Evolutionary conservation across 2,888 invertebrate genomes (phyloP).

Genomic region (Apamea sordens): DNA sequence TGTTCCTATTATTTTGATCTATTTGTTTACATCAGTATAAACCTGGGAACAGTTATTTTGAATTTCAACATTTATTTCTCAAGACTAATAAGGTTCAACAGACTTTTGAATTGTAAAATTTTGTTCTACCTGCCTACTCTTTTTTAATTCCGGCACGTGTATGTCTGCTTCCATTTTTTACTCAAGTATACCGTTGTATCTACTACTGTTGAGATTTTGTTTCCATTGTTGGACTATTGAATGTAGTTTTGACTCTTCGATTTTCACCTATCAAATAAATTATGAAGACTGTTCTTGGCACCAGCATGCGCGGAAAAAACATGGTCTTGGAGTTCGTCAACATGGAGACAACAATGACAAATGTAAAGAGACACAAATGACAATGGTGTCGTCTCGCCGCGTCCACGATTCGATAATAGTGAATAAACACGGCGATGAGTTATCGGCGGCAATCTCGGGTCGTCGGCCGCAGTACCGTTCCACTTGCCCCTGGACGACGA

Average conservation of each 20-base stretch:
- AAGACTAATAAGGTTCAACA: conserved; percentile 52
- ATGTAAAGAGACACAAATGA: conserved; percentile 64
- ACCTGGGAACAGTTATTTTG: conserved; percentile 54
- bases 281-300: conserved; percentile 32
- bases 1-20: conserved; percentile 69
- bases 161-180: conserved; percentile 41
- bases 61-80: conserved; percentile 41
- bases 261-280: conserved; percentile 30
- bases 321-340: conserved; percentile 64
- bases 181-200: conserved; percentile 41
- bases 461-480: conserved; percentile 90
- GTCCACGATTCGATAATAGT: conserved; percentile 83
- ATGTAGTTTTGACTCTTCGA: conserved; percentile 25
- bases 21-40: conserved; percentile 64
- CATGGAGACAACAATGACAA: conserved; percentile 65
- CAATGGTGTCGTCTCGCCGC: conserved; percentile 67
- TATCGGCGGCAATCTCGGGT: conserved; percentile 88
- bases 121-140: conserved; percentile 25
- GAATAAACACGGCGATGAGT: conserved; percentile 89
- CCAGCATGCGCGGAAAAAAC: conserved; percentile 36
- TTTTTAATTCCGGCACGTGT: conserved; percentile 45
- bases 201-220: conserved; percentile 32
- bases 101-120: conserved; percentile 45
- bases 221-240: conserved; percentile 36
- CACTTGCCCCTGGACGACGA: conserved; percentile 88